Conservation (phyloP, 2,113 vertebrate genomes). For the Manacus vitellinus region DNA sequence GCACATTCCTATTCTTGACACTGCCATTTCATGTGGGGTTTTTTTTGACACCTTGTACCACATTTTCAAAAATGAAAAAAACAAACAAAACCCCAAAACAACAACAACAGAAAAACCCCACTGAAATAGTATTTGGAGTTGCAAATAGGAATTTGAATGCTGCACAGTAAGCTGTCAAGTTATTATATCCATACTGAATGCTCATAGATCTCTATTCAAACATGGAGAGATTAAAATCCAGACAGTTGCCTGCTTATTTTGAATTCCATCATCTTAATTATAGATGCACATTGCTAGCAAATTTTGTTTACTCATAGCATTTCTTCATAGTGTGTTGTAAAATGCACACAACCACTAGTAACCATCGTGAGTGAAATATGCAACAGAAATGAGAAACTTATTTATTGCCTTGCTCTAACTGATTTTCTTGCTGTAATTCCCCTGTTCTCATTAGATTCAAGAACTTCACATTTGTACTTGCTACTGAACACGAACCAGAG, state of each 20-base stretch:
- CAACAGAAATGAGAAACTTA: not conserved
- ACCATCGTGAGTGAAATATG: not conserved
- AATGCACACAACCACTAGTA: not conserved
- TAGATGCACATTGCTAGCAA: not conserved
- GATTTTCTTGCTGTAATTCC: not conserved
- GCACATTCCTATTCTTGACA: not conserved
- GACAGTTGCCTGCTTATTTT: not conserved
- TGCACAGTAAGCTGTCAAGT: not conserved
- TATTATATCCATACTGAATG: not conserved
- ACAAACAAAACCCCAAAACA: not conserved
- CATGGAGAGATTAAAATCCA: not conserved
- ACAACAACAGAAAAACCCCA: not conserved
- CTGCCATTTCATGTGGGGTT: accelerated
- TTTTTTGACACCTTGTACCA: not conserved
- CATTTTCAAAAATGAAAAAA: not conserved
- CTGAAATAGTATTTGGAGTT: not conserved
- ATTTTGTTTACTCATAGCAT: not conserved
- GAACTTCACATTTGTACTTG: not conserved
- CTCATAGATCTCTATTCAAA: not conserved
- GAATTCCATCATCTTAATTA: not conserved
- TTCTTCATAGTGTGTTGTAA: not conserved
- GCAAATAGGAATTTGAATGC: not conserved
- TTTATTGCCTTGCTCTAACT: not conserved
- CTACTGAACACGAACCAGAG: not conserved
- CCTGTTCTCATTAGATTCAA: not conserved